Base-by-base conservation (phyloP, 2,113 vertebrate genomes). In the Cavia porcellus region DNA sequence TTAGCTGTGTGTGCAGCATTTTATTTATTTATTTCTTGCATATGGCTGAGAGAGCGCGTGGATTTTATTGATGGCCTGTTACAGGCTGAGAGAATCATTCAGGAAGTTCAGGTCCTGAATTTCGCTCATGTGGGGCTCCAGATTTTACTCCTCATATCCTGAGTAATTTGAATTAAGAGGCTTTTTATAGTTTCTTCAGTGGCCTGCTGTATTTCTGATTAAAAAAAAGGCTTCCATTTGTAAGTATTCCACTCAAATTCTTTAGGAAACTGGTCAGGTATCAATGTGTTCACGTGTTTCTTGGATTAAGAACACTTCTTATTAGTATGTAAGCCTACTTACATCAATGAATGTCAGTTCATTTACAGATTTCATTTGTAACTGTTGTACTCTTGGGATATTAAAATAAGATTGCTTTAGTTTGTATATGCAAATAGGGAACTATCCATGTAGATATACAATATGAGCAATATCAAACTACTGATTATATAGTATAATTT, bases 1-100 rank as follows among this genome's bases (percentile, higher is more conserved):
- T 97, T 96, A 90, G 92, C 86, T 96, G 47, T 97, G 83, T 86
- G 74, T 84, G 59, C 52, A 77, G 30, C 68, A 74, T 90, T 96
- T 93, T 94, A 93, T 93, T 96, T 95, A 86, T 90, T 96, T 97
- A 96, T 96, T 93, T 93, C 96, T 96, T 91, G 42, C 84, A 83
- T 92, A 94, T 94, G 93, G 77, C 77, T 96, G 79, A 90, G 74
- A 97, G 93, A 93, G 77, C 92, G 94, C 77, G 52, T 93, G 79
- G 85, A 55, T 89, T 93, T 96, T 96, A 97, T 88, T 96, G 90
- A 97, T 96, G 93, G 97, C 55, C 93, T 96, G 70, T 88, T 96
- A 84, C 70, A 88, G 70, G 32, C 93, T 38, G 84, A 93, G 81
- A 95, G 97, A 97, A 93, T 93, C 95, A 95, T 83, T 94, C 96